Base-by-base conservation (phyloP, 2,888 invertebrate species). In the Drosophila anomalata region DNA sequence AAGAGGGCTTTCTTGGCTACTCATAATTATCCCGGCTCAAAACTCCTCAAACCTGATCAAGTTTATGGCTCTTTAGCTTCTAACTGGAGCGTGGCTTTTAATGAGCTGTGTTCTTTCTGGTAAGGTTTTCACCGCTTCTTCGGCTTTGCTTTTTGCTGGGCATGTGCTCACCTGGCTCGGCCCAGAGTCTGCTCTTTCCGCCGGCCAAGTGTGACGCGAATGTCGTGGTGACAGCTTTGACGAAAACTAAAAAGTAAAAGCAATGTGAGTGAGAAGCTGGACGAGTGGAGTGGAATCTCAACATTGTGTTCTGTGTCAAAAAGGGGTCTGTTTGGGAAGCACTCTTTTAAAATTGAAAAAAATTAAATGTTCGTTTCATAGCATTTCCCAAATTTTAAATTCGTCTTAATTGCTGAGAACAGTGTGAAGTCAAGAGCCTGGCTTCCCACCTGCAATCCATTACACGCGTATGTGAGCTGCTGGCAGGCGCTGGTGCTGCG, bases 161-260 rank as follows among this genome's bases (percentile, higher is more conserved):
- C 54, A 68, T 78, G 46, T 24, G 44, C 52, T 66, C 29, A 33
- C 17, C n/a, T 20, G 17, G 22, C 61, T 79, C 71, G 67, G 52
- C 75, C 62, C 61, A 63, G 58, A 76, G 48, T 24, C 48, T 22
- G 42, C 62, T 57, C 36, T 51, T 51, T 39, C 44, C 71, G 61
- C 22, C 75, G 85, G 73, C 76, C 87, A 81, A 85, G 73, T 87
- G 87, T 81, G 87, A 81, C 86, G 87, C 82, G 81, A 81, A 87
- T 87, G 87, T 87, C 79, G 59, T 56, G 67, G 78, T 75, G 78
- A 75, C 84, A 72, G 79, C 54, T 75, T 66, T 46, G 11, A 33
- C 41, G 68, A 77, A 63, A 71, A 63, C 29, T 2, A 71, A 59
- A 79, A 75, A 71, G 61, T 73, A 24, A 20, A 39, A 20, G 22